phyloP scores from a whole-genome alignment of 2,113 vertebrate genomes.

The Azemiops feae region DNA sequence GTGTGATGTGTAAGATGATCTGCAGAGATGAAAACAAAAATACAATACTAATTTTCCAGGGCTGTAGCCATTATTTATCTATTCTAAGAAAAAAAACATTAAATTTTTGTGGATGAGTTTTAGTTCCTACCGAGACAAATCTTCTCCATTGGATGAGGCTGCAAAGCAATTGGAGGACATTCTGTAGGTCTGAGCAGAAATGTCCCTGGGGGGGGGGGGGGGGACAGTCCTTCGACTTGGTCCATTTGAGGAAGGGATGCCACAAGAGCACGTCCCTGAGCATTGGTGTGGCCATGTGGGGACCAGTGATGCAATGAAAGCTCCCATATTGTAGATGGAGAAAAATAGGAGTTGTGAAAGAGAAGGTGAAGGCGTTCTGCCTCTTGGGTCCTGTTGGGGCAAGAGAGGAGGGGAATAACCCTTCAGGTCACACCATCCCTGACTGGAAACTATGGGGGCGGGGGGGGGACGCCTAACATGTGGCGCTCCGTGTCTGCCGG shows the following conservation, averaged over 20 bases:
- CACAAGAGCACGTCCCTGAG: too few species aligned
- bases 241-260: too few species aligned
- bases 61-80: not conserved
- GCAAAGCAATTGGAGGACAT: too few species aligned
- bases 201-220: too few species aligned
- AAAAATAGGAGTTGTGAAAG: too few species aligned
- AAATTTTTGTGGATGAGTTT: not conserved
- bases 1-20: not conserved
- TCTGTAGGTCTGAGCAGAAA: too few species aligned
- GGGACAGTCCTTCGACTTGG: too few species aligned
- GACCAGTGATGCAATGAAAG: too few species aligned
- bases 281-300: too few species aligned
- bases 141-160: too few species aligned
- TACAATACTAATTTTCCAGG: not conserved
- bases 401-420: not conserved
- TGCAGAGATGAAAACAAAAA: not conserved
- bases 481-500: not conserved
- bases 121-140: not conserved
- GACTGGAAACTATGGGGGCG: not conserved
- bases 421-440: not conserved
- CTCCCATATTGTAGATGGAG: too few species aligned
- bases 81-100: not conserved
- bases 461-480: not conserved
- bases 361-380: not conserved
- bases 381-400: not conserved